These are phyloP conservation scores for Hylia prasina DNA, from an alignment of 2,113 vertebrate species.

Conservation along the genomic window DNA sequence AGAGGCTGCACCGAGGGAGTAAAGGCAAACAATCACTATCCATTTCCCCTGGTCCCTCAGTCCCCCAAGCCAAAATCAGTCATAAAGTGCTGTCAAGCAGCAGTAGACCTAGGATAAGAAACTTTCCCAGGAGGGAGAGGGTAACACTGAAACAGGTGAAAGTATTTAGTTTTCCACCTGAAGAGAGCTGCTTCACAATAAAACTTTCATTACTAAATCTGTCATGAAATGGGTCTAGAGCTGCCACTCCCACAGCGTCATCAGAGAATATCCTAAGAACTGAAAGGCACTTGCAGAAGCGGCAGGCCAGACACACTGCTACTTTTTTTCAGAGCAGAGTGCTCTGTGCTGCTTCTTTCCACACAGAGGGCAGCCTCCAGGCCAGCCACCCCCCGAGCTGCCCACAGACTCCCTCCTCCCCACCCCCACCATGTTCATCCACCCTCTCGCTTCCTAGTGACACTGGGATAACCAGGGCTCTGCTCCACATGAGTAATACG, in stretches of 20 bases:
- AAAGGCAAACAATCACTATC: not conserved
- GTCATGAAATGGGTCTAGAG: not conserved
- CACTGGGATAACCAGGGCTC: not conserved
- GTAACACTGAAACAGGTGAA: not conserved
- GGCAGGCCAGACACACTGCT: not conserved
- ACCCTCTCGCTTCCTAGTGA: not conserved
- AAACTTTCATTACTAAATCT: not conserved
- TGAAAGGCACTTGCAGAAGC: not conserved
- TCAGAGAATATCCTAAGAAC: not conserved
- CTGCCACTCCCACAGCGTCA: not conserved
- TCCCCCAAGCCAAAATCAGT: not conserved
- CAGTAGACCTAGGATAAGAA: not conserved
- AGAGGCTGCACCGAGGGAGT: not conserved
- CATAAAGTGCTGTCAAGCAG: not conserved
- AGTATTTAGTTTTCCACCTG: not conserved
- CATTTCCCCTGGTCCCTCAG: not conserved
- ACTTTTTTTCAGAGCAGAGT: not conserved
- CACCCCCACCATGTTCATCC: not conserved
- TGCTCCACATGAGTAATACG: fast-evolving
- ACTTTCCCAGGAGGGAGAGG: not conserved
- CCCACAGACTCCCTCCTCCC: not conserved
- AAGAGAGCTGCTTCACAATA: not conserved
- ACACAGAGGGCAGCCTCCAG: not conserved
- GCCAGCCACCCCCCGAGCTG: not conserved
- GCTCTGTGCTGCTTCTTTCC: not conserved